A percentile compares a stretch with the other conserved stretches of the same genome.
Conservation (phyloP, 2,888 invertebrate genomes). For the Tiliacea aurago region DNA sequence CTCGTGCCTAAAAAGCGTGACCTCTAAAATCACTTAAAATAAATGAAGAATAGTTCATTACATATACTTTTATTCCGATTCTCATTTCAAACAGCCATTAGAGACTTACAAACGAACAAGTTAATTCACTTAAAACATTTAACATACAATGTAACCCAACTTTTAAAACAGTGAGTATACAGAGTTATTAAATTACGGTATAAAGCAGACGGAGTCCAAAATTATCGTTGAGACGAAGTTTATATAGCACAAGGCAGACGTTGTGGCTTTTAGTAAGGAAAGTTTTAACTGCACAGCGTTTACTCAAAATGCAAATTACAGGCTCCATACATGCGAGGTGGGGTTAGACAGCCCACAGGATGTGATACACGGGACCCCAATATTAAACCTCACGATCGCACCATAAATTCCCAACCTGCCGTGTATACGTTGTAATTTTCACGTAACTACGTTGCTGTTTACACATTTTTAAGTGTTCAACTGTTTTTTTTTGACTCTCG, state of each 20-base stretch:
- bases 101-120: constrained; percentile 20
- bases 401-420: constrained; percentile 85
- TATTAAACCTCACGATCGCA: constrained; percentile 87
- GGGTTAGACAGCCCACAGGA: constrained; percentile 80
- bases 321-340: constrained; percentile 80
- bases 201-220: constrained; percentile 70
- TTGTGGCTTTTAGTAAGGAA: constrained; percentile 82
- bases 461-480: constrained; percentile 78
- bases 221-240: constrained; percentile 77
- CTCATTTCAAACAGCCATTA: constrained; percentile 4
- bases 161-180: constrained; percentile 52
- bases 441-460: constrained; percentile 78
- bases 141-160: constrained; percentile 55
- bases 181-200: constrained; percentile 70
- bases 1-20: background rate
- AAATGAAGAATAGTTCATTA: background rate
- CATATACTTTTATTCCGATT: constrained; percentile 16
- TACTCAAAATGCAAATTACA: constrained; percentile 89
- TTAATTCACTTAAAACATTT: constrained; percentile 25
- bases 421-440: constrained; percentile 82
- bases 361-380: constrained; percentile 87
- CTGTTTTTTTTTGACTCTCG: constrained; percentile 56
- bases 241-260: constrained; percentile 77
- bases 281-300: constrained; percentile 87
- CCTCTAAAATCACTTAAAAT: background rate